Evolutionary conservation across 1,140 invertebrate genomes (phyloP), one percentile per base, ranked within the genome.

Genomic region (Dreissena rostriformis): DNA sequence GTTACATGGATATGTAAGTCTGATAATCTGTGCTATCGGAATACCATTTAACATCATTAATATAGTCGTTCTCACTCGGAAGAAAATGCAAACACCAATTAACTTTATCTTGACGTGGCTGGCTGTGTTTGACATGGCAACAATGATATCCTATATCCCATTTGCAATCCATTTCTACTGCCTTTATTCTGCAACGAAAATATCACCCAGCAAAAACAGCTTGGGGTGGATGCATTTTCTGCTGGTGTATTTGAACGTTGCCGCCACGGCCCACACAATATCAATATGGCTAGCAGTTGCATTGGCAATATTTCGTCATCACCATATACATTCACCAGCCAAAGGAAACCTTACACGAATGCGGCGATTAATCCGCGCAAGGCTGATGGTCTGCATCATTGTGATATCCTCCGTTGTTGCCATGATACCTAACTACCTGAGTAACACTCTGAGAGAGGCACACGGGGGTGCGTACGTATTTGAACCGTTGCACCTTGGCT

Each of bases 61-160:
- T 91, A 96, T 99, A 53, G 95, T 97, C 1, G 97, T 99, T 0
- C 92, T 99, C 39, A 98, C 97, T 0, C 94, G 97, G 51, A 96
- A 96, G 86, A 96, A 97, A 84, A 96, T 98, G 95, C 95, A 95
- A 6, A 96, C 96, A 0, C 96, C 97, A 0, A 97, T 97, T 74
- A 98, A 98, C 91, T 94, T 96, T 76, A 96, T 98, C 57, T 94
- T 98, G 0, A 98, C 97, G 78, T 95, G 96, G 86, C 94, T 98
- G 52, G 97, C 97, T 0, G 95, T 97, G 0, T 96, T 96, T 10
- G 97, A 98, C 90, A 96, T 97, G 93, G 94, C 98, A 77, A 96
- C 98, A 12, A 98, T 98, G 97, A 90, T 96, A 39, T 97, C 97
- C 86, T 98, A 98, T 88, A 95, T 97, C 73, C 96, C 97, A 0